Evolutionary conservation across 2,797 vertebrate genomes (phyloP).

Genomic region (Triplophysa yarkandensis): DNA sequence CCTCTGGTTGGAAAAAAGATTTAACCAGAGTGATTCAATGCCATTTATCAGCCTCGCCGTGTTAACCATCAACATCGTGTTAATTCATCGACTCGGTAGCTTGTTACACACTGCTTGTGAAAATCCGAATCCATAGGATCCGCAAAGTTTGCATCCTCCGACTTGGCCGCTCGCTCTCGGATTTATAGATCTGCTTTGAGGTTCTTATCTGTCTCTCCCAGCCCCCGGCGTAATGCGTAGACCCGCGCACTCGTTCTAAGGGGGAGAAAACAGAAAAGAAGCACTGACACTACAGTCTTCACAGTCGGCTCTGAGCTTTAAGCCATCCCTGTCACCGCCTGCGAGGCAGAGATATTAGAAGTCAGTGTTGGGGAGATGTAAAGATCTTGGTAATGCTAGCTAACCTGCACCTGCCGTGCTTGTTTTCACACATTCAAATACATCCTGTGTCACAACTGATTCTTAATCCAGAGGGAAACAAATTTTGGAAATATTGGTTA

Average conservation of each 20-base stretch:
- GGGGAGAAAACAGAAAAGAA: constrained; percentile 57
- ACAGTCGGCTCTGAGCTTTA: constrained; percentile 68
- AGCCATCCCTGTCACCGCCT: constrained; percentile 66
- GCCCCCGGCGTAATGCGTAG: constrained; percentile 71
- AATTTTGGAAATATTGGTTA: constrained; percentile 30
- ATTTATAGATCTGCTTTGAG: constrained; percentile 78
- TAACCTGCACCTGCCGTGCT: constrained; percentile 44
- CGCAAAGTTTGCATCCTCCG: constrained; percentile 63
- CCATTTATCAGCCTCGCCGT: constrained; percentile 36
- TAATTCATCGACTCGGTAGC: constrained; percentile 51
- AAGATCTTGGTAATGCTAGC: constrained; percentile 62
- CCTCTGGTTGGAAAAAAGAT: constrained; percentile 50
- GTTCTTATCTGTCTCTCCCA: constrained; percentile 78
- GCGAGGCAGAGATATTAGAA: constrained; percentile 79
- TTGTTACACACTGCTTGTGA: constrained; percentile 54
- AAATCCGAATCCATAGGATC: constrained; percentile 72
- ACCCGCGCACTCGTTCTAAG: constrained; percentile 65
- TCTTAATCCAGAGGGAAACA: constrained; percentile 31
- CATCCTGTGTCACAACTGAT: constrained; percentile 6
- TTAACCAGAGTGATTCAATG: constrained; percentile 41
- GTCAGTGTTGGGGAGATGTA: constrained; percentile 75
- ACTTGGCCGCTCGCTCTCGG: constrained; percentile 60
- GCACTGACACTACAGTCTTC: constrained; percentile 81
- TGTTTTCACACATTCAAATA: constrained; percentile 33
- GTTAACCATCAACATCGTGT: constrained; percentile 54